Evolutionary conservation across 2,888 invertebrate species (phyloP).

Genomic region (Ophion ellenae): DNA sequence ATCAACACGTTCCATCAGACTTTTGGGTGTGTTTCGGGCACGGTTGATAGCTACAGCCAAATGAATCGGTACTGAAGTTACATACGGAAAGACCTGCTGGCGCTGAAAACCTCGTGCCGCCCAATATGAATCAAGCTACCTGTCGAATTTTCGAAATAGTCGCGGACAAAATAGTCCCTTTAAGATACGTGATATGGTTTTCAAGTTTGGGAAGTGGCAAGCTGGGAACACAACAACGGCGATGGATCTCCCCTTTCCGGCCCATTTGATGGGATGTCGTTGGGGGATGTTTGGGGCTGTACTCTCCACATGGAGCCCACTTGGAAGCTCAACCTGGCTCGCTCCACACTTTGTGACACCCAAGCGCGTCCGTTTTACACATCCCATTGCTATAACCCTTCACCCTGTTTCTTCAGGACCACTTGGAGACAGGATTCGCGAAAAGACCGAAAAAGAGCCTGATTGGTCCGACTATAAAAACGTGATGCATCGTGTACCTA

Average conservation of each 20-base stretch:
- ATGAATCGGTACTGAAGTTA: neutral
- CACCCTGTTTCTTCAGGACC: neutral
- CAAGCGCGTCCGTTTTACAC: neutral
- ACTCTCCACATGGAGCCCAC: neutral
- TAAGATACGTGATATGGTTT: constrained; percentile 3
- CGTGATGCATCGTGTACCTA: neutral
- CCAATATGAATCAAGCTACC: neutral
- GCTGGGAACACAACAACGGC: neutral
- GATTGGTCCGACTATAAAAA: neutral
- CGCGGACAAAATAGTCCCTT: neutral
- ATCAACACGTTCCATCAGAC: neutral
- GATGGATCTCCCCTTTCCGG: neutral
- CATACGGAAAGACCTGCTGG: neutral
- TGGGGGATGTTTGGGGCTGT: neutral
- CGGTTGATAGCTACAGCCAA: too few relatives aligned
- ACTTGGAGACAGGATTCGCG: neutral
- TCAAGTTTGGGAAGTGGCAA: neutral
- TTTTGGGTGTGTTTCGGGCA: too few relatives aligned
- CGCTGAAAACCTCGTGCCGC: neutral
- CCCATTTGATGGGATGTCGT: neutral
- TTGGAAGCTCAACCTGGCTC: neutral
- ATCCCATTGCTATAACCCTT: neutral
- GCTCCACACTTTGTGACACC: neutral
- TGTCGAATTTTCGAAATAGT: neutral
- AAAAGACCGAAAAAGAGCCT: neutral